These are phyloP conservation scores for Podarcis siculus DNA, from an alignment of 2,797 vertebrate genomes.

Conservation along the genomic window DNA sequence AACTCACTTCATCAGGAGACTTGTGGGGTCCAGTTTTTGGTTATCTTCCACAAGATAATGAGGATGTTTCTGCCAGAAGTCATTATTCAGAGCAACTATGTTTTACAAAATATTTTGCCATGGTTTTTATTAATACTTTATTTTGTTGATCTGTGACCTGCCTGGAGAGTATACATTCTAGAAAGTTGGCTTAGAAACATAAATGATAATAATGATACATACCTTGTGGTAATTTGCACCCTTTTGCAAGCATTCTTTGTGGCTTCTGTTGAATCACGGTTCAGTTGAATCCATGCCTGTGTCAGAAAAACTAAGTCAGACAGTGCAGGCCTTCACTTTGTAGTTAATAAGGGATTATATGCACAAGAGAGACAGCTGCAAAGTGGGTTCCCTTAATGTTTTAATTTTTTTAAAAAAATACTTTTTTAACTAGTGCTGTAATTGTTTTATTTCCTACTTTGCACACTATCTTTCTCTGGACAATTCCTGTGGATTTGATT, in stretches of 20 bases:
- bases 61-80: not conserved
- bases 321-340: not conserved
- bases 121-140: not conserved
- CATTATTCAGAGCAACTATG: not conserved
- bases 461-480: not conserved
- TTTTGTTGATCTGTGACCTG: not conserved
- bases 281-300: not conserved
- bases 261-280: constrained; percentile 1
- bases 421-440: not conserved
- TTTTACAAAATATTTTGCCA: not conserved
- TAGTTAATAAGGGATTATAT: constrained; percentile 1
- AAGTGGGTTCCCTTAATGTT: constrained; percentile 7
- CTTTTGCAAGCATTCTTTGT: not conserved
- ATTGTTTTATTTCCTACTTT: not conserved
- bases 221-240: not conserved
- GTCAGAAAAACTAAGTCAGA: not conserved
- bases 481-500: not conserved
- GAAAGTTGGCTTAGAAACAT: not conserved
- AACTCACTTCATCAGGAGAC: not conserved
- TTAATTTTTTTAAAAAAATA: not conserved
- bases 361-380: not conserved
- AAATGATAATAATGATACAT: not conserved
- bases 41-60: not conserved
- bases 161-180: not conserved
- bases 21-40: not conserved